A percentile compares a stretch with the other conserved stretches of the same genome.
Conservation (phyloP, 1,140 invertebrate species). For the Zaprionus taronus region DNA sequence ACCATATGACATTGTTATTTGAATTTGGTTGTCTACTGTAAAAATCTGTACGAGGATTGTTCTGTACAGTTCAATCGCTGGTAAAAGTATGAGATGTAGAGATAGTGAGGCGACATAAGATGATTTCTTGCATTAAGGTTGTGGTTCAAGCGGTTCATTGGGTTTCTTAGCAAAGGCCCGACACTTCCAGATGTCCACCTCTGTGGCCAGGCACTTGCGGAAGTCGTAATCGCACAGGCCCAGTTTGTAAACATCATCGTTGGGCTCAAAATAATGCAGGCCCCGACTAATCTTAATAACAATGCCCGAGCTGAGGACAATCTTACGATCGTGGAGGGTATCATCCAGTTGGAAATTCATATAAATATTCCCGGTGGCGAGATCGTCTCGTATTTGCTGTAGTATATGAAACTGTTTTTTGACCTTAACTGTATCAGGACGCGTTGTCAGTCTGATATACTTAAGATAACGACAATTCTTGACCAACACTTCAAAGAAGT, state of each 20-base stretch:
- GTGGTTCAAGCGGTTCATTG: constrained; percentile 19
- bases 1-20: background rate
- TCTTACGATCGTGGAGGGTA: constrained; percentile 66
- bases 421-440: constrained; percentile 50
- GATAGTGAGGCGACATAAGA: no score
- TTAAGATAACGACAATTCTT: constrained; percentile 75
- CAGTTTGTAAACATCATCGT: constrained; percentile 37
- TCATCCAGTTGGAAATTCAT: constrained; percentile 73
- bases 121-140: background rate
- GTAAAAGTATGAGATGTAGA: constrained; percentile 11
- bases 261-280: constrained; percentile 66
- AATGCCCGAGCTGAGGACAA: constrained; percentile 70
- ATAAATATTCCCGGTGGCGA: constrained; percentile 66
- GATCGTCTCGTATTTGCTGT: constrained; percentile 59
- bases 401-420: constrained; percentile 56
- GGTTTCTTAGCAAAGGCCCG: constrained; percentile 60
- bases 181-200: constrained; percentile 75
- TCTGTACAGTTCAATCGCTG: constrained; percentile 31
- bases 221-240: constrained; percentile 72
- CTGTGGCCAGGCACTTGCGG: constrained; percentile 67
- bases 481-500: constrained; percentile 70
- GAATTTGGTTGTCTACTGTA: background rate
- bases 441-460: constrained; percentile 66
- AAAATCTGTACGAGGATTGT: background rate
- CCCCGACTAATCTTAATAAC: constrained; percentile 67